A percentile compares a stretch with the other conserved stretches of the same genome.
Evolutionary conservation across 2,888 invertebrate genomes (phyloP).

Genomic region (Lasioglossum vierecki): DNA sequence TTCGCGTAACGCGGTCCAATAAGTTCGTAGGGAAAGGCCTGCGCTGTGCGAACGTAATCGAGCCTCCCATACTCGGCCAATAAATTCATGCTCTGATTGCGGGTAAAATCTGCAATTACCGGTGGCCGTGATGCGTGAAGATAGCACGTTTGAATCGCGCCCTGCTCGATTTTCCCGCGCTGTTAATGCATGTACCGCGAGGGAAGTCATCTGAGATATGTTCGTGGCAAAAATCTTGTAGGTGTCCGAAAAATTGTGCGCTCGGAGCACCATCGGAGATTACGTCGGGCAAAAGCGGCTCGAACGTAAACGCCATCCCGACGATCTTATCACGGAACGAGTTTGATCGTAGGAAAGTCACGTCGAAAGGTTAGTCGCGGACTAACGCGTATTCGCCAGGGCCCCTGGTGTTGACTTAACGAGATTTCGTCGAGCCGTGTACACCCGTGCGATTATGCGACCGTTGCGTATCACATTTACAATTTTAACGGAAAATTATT

Average conservation of each 20-base stretch:
- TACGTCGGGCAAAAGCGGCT: slow-evolving; percentile 55
- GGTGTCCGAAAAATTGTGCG: slow-evolving; percentile 57
- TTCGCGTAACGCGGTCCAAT: slow-evolving; percentile 62
- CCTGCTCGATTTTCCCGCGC: slow-evolving; percentile 65
- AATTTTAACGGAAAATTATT: slow-evolving; percentile 44
- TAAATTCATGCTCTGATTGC: slow-evolving; percentile 76
- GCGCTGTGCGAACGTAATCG: slow-evolving; percentile 51
- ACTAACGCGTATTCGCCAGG: slow-evolving; percentile 57
- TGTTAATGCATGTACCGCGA: neutral
- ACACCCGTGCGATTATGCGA: slow-evolving; percentile 45
- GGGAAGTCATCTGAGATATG: slow-evolving; percentile 10
- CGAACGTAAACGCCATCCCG: slow-evolving; percentile 65
- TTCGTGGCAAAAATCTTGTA: neutral
- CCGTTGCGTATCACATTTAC: slow-evolving; percentile 43
- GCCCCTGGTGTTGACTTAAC: slow-evolving; percentile 58
- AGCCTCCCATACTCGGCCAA: slow-evolving; percentile 55
- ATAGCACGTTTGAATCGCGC: slow-evolving; percentile 67
- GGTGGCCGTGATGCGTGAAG: slow-evolving; percentile 72
- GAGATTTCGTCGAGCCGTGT: slow-evolving; percentile 53
- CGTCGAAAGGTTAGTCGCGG: slow-evolving; percentile 63
- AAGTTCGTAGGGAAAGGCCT: slow-evolving; percentile 45
- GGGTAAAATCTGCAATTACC: slow-evolving; percentile 74
- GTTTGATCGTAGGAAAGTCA: slow-evolving; percentile 71
- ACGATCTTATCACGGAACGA: slow-evolving; percentile 73
- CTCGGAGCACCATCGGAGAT: slow-evolving; percentile 50